Evolutionary conservation across 2,888 invertebrate genomes (phyloP).

Genomic region (Latrodectus elegans): DNA sequence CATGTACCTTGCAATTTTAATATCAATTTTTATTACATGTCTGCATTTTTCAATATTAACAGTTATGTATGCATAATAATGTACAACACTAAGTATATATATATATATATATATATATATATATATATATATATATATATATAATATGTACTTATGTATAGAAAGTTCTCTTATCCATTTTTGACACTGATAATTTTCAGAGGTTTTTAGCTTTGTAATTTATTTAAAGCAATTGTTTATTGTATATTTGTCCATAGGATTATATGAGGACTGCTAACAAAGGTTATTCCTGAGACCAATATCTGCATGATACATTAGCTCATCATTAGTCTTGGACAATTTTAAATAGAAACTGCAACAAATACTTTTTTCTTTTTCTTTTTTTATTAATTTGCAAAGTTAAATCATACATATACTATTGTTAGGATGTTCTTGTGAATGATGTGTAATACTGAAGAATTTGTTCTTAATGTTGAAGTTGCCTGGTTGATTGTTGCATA

Average conservation of each 20-base stretch:
- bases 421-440: slow-evolving; percentile 52
- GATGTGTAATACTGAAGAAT: slow-evolving; percentile 50
- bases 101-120: not conserved
- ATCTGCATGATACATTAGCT: slow-evolving; percentile 50
- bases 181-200: slow-evolving; percentile 49
- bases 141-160: not conserved
- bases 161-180: slow-evolving; percentile 35
- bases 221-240: slow-evolving; percentile 59
- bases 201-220: slow-evolving; percentile 62
- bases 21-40: too few species aligned
- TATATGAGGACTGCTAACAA: slow-evolving; percentile 49
- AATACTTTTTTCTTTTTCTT: slow-evolving; percentile 14
- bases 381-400: slow-evolving; percentile 6
- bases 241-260: slow-evolving; percentile 64
- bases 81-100: not conserved
- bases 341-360: slow-evolving; percentile 54
- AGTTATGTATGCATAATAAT: too few species aligned
- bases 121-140: not conserved
- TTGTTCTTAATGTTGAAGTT: slow-evolving; percentile 58
- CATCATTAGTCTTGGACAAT: slow-evolving; percentile 58
- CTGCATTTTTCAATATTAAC: too few species aligned
- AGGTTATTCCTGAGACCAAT: slow-evolving; percentile 50
- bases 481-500: slow-evolving; percentile 62
- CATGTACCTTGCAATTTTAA: too few species aligned
- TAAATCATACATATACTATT: slow-evolving; percentile 42